Evolutionary conservation across 92 coral and sea anemone species (phyloP), one percentile per base, ranked within the genome.

Genomic region (Pocillopora grandis): DNA sequence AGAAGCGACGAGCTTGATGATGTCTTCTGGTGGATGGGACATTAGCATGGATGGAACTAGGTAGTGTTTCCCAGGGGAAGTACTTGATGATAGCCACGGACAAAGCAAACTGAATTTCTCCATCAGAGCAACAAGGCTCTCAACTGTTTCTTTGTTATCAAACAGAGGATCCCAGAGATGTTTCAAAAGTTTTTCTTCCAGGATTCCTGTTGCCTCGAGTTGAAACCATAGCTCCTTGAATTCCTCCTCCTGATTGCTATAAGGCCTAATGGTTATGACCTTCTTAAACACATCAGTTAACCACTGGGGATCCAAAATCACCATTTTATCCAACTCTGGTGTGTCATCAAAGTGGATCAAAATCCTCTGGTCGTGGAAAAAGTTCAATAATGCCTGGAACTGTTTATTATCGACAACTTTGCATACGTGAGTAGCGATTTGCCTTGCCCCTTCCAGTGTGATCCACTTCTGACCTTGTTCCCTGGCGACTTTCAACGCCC

Each of bases 251-350:
- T 74, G 64, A 13, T 64, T 14, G 61, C 82, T 77, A 19, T 66
- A 73, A 0, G 88, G 82, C 74, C 72, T 78, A 13, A 92, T 76
- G 37, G 95, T 89, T 61, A 92, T 92, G 35, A 92, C 89, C 65
- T 84, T 77, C 76, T 84, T 87, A 60, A 92, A 87, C 21, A 89
- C 78, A 42, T 90, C 88, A 75, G 87, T 84, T 75, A 92, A 70
- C 95, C 95, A 92, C 42, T 80, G 86, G 36, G 89, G 86, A 66
- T 92, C 82, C 63, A 92, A 58, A 27, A 92, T 71, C 23, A 92
- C 80, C 74, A 83, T 12, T 18, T 74, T 68, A 55, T 71, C 64
- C 62, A 81, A 76, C 9, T 70, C 84, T 20, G 76, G 48, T 1
- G 86, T 72, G 27, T 87, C 88, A 49, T 64, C 82, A 84, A 90